Conservation (phyloP, 2,888 invertebrate genomes). For the Protodeltote pygarga region DNA sequence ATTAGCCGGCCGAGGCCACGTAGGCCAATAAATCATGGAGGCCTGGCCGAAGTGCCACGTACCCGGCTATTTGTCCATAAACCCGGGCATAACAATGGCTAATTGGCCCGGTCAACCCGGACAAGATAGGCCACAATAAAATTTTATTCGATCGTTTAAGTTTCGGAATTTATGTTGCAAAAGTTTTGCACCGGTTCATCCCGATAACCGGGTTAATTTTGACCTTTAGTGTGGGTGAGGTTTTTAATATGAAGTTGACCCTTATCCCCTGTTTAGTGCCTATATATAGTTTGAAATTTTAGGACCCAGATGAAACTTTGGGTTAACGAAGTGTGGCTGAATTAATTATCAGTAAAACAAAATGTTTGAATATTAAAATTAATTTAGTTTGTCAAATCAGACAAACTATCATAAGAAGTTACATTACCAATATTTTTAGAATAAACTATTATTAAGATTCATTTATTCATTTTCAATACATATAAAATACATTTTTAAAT, state of each 20-base stretch:
- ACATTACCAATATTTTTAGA: too few species aligned
- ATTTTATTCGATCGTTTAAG: constrained; percentile 58
- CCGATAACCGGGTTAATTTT: constrained; percentile 39
- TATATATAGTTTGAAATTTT: too few species aligned
- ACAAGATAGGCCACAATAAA: constrained; percentile 58
- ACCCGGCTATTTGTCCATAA: constrained; percentile 56
- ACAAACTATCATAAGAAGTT: too few species aligned
- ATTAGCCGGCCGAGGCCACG: constrained; percentile 51
- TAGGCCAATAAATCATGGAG: constrained; percentile 53
- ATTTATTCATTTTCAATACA: too few species aligned
- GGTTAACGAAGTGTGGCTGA: too few species aligned
- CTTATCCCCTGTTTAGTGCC: not conserved
- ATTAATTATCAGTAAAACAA: too few species aligned
- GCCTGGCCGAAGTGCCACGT: constrained; percentile 50
- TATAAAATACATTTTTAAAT: too few species aligned
- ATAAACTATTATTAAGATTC: too few species aligned
- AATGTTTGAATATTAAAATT: too few species aligned
- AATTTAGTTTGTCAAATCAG: too few species aligned
- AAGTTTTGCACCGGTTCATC: constrained; percentile 41
- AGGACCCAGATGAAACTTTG: too few species aligned
- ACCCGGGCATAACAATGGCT: constrained; percentile 60
- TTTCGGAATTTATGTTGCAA: constrained; percentile 47
- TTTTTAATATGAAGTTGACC: constrained; percentile 28
- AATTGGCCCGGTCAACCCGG: constrained; percentile 57
- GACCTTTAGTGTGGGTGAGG: constrained; percentile 14